phyloP scores from a whole-genome alignment of 2,113 vertebrate species.

The Paramormyrops kingsleyae region DNA sequence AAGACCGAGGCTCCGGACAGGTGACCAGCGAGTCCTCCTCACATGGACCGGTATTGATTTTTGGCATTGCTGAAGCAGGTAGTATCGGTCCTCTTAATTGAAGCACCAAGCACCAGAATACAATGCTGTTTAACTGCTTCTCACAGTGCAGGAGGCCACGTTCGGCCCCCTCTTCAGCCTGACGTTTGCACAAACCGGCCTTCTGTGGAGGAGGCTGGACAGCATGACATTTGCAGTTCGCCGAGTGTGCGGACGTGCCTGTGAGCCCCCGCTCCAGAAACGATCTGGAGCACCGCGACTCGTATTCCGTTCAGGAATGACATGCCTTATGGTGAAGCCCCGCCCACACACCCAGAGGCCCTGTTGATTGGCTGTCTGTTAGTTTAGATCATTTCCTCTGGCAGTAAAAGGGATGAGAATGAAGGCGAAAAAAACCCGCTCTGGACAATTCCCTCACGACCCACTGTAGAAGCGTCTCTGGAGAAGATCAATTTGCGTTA shows the following conservation, averaged over 20 bases:
- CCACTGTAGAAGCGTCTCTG: conserved; percentile 20
- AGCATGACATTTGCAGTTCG: neutral
- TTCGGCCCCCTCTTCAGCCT: neutral
- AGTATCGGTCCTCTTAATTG: neutral
- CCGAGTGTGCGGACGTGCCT: neutral
- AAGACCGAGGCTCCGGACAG: neutral
- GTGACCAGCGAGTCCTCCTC: neutral
- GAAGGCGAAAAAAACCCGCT: neutral
- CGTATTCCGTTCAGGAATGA: neutral
- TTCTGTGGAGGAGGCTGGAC: neutral
- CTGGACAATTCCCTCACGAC: neutral
- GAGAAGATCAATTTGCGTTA: conserved; percentile 42
- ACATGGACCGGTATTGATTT: neutral
- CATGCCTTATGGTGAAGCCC: neutral
- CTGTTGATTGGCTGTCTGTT: neutral
- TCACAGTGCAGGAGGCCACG: neutral
- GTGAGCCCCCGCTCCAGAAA: neutral
- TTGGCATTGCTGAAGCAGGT: neutral
- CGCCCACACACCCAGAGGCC: no score
- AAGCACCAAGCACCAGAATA: neutral
- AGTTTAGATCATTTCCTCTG: neutral
- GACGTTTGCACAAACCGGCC: neutral
- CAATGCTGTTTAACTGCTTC: neutral
- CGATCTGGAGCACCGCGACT: neutral
- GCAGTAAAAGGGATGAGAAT: neutral